Base-by-base conservation (phyloP, 2,888 invertebrate species). In the Brenthis ino region DNA sequence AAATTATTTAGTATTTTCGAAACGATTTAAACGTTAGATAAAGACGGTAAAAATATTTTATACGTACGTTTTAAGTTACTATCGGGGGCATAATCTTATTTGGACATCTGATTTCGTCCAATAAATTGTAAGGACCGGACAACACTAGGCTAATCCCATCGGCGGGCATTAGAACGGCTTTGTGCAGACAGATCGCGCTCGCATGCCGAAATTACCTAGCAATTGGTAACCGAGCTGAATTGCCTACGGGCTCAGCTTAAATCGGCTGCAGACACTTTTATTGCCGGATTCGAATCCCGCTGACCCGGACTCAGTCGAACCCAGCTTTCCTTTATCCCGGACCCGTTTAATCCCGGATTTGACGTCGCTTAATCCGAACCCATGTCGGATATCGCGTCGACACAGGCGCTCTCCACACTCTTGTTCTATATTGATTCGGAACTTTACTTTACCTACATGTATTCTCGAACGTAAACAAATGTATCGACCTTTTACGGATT, bases 311-410 rank as follows among this genome's bases (percentile, higher is more conserved):
- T 84, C 82, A 83, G 85, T 83, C 85, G 87, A 86, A 86, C 87
- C 89, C 85, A 83, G 81, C 84, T 84, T 81, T 84, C 86, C 82
- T 90, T 91, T 91, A 91, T 91, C 91, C 92, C 85, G 82, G 86
- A 77, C 85, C 82, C 82, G 85, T 82, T 92, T 93, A 93, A 93
- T 93, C 93, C 93, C 81, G 91, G 93, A 93, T 93, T 93, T 91
- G 89, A 89, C 93, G 93, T 93, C 90, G 89, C 92, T 93, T 94
- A 94, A 94, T 94, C 94, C 94, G 92, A 84, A 93, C 94, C 94
- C 94, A 93, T 94, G 94, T 94, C 93, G 94, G 93, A 93, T 94
- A 93, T 94, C 94, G 93, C 94, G 94, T 89, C 91, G 89, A 88
- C 92, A 91, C 92, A 91, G 80, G 88, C 85, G 86, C 84, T 85